phyloP scores from a whole-genome alignment of 2,888 invertebrate species.

The Pterostichus madidus region DNA sequence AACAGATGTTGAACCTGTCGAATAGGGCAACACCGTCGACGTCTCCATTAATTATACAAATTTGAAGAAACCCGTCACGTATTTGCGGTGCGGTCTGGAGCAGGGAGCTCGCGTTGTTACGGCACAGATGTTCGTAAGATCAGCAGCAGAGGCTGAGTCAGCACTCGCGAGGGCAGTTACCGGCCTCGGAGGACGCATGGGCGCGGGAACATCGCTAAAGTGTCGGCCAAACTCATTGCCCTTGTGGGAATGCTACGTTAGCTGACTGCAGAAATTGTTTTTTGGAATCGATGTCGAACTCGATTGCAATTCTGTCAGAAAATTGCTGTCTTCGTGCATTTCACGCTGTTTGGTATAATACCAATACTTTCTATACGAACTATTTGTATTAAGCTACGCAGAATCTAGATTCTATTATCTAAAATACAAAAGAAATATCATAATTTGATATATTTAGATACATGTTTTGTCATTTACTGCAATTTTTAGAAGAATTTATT shows the following conservation, averaged over 20 bases:
- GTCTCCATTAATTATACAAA: constrained; percentile 6
- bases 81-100: not conserved
- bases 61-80: not conserved
- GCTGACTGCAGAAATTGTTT: constrained; percentile 41
- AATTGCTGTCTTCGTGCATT: too few relatives aligned
- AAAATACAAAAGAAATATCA: too few relatives aligned
- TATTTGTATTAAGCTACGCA: too few relatives aligned
- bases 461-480: too few relatives aligned
- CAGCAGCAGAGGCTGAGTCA: constrained; percentile 16
- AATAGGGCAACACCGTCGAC: too few relatives aligned
- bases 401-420: too few relatives aligned
- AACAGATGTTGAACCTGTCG: too few relatives aligned
- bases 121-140: constrained; percentile 18
- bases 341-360: too few relatives aligned
- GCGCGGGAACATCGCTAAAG: constrained; percentile 3
- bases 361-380: too few relatives aligned
- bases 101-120: not conserved
- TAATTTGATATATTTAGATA: too few relatives aligned
- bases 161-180: constrained; percentile 36
- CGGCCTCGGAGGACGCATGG: constrained; percentile 32
- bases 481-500: too few relatives aligned
- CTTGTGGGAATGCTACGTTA: constrained; percentile 12
- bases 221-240: constrained; percentile 20
- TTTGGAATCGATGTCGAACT: not conserved
- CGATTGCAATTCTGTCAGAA: too few relatives aligned